Conservation (phyloP, 2,113 vertebrate genomes). For the Mustela nigripes region DNA sequence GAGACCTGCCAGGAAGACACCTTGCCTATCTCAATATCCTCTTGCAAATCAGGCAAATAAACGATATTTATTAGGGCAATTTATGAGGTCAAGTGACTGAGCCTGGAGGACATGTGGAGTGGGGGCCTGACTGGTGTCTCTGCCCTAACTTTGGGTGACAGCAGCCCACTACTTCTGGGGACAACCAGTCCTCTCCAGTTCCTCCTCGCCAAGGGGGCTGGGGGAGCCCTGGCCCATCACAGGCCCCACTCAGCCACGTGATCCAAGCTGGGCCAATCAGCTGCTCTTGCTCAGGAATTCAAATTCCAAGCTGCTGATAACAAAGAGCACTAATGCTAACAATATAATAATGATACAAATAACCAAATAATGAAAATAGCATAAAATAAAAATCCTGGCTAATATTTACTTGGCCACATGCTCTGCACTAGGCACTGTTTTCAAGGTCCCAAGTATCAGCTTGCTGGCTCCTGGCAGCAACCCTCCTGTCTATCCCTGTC, state of each 20-base stretch:
- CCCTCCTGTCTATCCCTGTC: not conserved
- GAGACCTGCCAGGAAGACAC: not conserved
- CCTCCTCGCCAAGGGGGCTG: not conserved
- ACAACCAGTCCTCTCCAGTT: not conserved
- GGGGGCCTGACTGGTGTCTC: not conserved
- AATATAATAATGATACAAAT: not conserved
- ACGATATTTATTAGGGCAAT: not conserved
- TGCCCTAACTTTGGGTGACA: not conserved
- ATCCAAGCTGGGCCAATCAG: not conserved
- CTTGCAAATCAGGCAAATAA: not conserved
- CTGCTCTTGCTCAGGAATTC: slow-evolving; percentile 20
- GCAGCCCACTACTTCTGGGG: not conserved
- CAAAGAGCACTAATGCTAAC: not conserved
- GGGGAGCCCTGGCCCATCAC: not conserved
- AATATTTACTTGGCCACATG: not conserved
- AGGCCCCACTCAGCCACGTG: not conserved
- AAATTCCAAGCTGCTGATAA: slow-evolving; percentile 39
- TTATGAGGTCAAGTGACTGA: not conserved
- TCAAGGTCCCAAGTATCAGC: not conserved
- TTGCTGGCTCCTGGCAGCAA: not conserved
- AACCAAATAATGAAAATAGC: not conserved
- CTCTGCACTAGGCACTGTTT: not conserved
- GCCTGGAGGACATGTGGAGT: not conserved
- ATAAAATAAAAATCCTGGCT: slow-evolving; percentile 5
- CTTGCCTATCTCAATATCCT: not conserved